Evolutionary conservation across 2,888 invertebrate genomes (phyloP), one percentile per base, ranked within the genome.

Genomic region (Xanthorhoe designata): DNA sequence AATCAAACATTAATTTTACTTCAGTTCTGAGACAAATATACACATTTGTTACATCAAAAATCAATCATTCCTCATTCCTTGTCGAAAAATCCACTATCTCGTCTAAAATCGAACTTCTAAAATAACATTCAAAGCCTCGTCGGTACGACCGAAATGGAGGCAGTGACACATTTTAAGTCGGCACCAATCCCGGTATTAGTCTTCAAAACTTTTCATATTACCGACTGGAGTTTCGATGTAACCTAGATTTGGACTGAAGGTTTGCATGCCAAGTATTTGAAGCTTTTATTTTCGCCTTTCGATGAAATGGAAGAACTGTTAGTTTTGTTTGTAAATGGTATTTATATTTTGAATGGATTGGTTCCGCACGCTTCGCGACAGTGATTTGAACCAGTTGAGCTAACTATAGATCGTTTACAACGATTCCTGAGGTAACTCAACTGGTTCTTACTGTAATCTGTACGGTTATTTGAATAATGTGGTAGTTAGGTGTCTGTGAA

Each of bases 141-240:
- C 29, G 52, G 32, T 29, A 52, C 49, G 54, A 49, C 32, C 55
- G 60, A 63, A 70, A 67, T 62, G 66, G 61, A 70, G 64, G 64
- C 64, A 65, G 67, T 69, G 71, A 68, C 74, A 73, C 70, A 72
- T 70, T 71, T 66, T 65, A 71, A 73, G 71, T 70, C 72, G 62
- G 52, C 69, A 67, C 47, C 58, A 68, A 77, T 69, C 75, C 72
- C 32, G 49, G 73, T 79, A 79, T 80, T 78, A 80, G 78, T 82
- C 79, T 76, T 78, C 74, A 74, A 76, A 90, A 89, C 81, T 88
- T 88, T 87, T 86, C 85, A 83, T 88, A 89, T 89, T 87, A 85
- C 71, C 75, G 73, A 69, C 71, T 76, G 75, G 67, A 79, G 75
- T 71, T 80, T 69, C 78, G 78, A 80, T 80, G 81, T 87, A 84